Evolutionary conservation across 1,140 invertebrate genomes (phyloP), one percentile per base, ranked within the genome.

Genomic region (Bombus confusus): DNA sequence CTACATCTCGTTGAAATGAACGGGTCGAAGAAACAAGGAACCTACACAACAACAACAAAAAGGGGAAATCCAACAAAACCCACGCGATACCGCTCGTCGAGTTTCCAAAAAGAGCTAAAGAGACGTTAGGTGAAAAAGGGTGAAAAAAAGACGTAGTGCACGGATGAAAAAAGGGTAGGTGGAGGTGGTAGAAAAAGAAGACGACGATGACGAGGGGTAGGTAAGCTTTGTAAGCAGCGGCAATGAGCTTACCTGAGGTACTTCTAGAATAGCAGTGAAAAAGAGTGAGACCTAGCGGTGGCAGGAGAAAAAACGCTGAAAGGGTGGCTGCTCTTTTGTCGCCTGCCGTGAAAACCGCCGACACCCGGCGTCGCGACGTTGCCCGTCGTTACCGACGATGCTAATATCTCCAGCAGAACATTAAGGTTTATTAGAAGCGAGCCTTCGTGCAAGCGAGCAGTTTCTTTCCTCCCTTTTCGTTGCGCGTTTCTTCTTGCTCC

Each of bases 161-260:
- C 18, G 43, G 18, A 12, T 34, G 39, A 31, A 25, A 41, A 37
- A 34, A 34, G 18, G 6, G 25, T 28, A 13, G 59, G 15, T 1
- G 66, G 25, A 43, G 12, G 28, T 10, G 39, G 15, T 4, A 28
- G 8, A 80, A 34, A 18, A 43, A 34, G 28, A 41, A 25, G 69
- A 81, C 41, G 41, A 47, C 71, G 59, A 68, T 68, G 66, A 47
- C 41, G 43, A 74, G 31, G 59, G n/a, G 28, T 52, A 57, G 59
- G 57, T 62, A 80, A 85, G 83, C 83, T 85, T 81, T 85, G 69
- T 77, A 76, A 84, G 80, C 74, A 84, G 64, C 81, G 57, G 81
- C 85, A 83, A 86, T 83, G 85, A 84, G 81, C 81, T 86, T 84
- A 86, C 85, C 66, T 69, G 74, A 52, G 80, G 31, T 72, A 74